Evolutionary conservation across 2,797 vertebrate genomes (phyloP).

Genomic region (Nyctalus aviator): DNA sequence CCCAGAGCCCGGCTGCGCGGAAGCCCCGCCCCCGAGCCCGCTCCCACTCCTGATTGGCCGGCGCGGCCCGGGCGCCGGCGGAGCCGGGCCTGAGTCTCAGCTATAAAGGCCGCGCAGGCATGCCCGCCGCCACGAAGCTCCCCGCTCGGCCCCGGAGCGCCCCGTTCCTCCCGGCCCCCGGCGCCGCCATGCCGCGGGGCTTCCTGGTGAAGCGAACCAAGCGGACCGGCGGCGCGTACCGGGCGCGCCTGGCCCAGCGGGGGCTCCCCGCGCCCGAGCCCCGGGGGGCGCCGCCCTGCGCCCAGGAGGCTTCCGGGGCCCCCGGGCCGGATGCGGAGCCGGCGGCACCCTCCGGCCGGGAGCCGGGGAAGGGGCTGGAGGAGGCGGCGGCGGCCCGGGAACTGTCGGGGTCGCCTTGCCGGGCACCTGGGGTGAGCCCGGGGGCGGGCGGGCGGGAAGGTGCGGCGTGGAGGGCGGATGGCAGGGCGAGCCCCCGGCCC

Average conservation of each 20-base stretch:
- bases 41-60: constrained; percentile 87
- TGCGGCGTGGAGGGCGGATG: constrained; percentile 70
- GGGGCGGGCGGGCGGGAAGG: constrained; percentile 82
- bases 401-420: constrained; percentile 55
- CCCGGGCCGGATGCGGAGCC: not conserved
- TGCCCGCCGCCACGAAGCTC: constrained; percentile 48
- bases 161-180: not conserved
- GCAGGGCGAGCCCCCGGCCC: constrained; percentile 68
- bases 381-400: constrained; percentile 38
- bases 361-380: not conserved
- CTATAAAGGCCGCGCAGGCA: constrained; percentile 84
- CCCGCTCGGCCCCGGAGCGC: not conserved
- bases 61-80: constrained; percentile 51
- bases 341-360: not conserved
- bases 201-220: constrained; percentile 96
- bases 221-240: constrained; percentile 90
- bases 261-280: constrained; percentile 49
- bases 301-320: not conserved
- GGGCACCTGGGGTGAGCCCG: constrained; percentile 76
- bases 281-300: constrained; percentile 50
- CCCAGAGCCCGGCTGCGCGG: rapidly evolving
- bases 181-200: constrained; percentile 93
- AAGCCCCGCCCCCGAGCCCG: constrained; percentile 35
- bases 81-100: constrained; percentile 65
- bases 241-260: constrained; percentile 85